phyloP scores from a whole-genome alignment of 2,797 vertebrate genomes.

The Ispidina lecontei region DNA sequence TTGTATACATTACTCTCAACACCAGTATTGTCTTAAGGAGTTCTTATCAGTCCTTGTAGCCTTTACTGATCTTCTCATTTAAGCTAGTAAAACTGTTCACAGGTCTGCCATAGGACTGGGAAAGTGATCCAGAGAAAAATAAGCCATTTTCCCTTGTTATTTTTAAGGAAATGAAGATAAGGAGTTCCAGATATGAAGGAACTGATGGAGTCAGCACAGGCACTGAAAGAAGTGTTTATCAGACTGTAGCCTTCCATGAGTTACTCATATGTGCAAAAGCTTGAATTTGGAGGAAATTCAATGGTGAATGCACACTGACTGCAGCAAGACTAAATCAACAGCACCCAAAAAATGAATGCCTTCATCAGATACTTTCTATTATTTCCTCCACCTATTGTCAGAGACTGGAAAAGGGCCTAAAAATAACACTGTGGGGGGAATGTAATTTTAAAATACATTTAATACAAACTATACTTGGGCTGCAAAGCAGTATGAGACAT shows the following conservation, averaged over 20 bases:
- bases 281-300: background rate
- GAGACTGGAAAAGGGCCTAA: background rate
- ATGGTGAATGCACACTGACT: background rate
- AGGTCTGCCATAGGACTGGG: background rate
- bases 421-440: background rate
- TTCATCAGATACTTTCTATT: background rate
- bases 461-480: background rate
- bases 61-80: background rate
- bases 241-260: background rate
- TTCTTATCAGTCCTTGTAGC: background rate
- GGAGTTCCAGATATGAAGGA: background rate
- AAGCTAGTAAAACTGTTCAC: background rate
- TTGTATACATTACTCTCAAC: too few relatives aligned
- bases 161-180: constrained; percentile 15
- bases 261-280: background rate
- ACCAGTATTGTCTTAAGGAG: too few relatives aligned
- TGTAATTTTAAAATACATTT: background rate
- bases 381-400: background rate
- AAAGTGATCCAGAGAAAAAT: background rate
- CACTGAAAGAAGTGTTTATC: background rate
- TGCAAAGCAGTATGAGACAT: background rate
- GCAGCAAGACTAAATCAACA: background rate
- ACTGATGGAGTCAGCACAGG: background rate
- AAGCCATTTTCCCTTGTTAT: background rate
- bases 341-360: background rate